Conservation (phyloP, 2,888 invertebrate genomes). For the Litoditis marina region DNA sequence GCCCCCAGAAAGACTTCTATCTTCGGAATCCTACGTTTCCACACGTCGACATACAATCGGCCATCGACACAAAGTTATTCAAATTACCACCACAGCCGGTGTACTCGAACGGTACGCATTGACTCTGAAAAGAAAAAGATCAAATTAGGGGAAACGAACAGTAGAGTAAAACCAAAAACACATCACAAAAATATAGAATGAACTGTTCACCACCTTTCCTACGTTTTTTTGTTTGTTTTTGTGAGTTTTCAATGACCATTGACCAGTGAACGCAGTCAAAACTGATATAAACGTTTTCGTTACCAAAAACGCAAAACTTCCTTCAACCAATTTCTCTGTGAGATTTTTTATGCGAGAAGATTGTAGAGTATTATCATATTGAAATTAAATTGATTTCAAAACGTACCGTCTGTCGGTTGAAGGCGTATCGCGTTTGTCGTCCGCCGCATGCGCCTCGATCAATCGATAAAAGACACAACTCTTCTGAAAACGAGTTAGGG, state of each 20-base stretch:
- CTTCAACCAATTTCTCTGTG: too few species aligned
- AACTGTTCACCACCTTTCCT: too few species aligned
- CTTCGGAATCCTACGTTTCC: slow-evolving; percentile 54
- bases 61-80: slow-evolving; percentile 58
- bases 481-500: slow-evolving; percentile 43
- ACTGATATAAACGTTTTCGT: too few species aligned
- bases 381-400: not conserved
- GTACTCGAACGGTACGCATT: slow-evolving; percentile 59
- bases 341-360: too few species aligned
- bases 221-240: too few species aligned
- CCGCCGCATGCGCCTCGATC: slow-evolving; percentile 60
- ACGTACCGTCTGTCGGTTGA: slow-evolving; percentile 56
- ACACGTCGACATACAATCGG: slow-evolving; percentile 55
- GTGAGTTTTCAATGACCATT: too few species aligned
- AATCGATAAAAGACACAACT: slow-evolving; percentile 58
- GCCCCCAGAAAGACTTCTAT: slow-evolving; percentile 9
- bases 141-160: too few species aligned
- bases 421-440: slow-evolving; percentile 58
- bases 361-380: not conserved
- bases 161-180: too few species aligned
- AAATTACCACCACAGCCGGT: slow-evolving; percentile 60
- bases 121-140: slow-evolving; percentile 43
- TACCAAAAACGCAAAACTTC: too few species aligned
- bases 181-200: too few species aligned
- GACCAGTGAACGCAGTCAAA: too few species aligned